Percentiles rank a stretch among this genome's conserved stretches.
These are phyloP conservation scores for Clunio marinus DNA, from an alignment of 2,888 invertebrate species.

Conservation along the genomic window DNA sequence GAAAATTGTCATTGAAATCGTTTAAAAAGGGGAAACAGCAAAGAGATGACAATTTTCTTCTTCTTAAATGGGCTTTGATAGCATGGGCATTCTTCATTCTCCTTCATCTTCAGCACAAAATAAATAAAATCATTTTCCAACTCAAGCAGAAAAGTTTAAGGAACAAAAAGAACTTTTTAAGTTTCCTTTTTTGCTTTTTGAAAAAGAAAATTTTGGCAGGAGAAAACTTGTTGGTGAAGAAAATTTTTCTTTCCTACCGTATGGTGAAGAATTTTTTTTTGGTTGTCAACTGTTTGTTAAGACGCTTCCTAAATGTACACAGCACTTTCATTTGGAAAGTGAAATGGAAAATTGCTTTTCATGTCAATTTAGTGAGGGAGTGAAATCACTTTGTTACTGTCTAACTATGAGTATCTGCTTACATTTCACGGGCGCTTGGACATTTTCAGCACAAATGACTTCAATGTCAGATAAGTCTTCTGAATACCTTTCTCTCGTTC, in stretches of 20 bases:
- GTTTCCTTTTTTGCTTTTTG: not conserved
- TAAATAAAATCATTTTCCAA: slow-evolving; percentile 37
- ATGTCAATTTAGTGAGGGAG: not conserved
- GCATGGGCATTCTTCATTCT: slow-evolving; percentile 21
- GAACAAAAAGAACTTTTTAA: not conserved
- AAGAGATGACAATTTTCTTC: slow-evolving; percentile 9
- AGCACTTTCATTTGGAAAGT: slow-evolving; percentile 8
- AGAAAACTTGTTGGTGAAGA: slow-evolving; percentile 24
- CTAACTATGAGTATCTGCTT: slow-evolving; percentile 2
- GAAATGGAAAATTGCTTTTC: slow-evolving; percentile 25
- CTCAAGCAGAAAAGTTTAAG: slow-evolving; percentile 25
- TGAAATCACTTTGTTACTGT: slow-evolving; percentile 25
- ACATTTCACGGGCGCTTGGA: not conserved
- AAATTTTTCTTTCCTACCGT: slow-evolving; percentile 14
- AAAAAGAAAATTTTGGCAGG: not conserved
- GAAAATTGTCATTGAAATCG: slow-evolving; percentile 28
- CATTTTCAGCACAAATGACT: not conserved
- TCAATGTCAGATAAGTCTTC: not conserved
- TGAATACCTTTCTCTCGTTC: not conserved
- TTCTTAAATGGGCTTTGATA: slow-evolving; percentile 1
- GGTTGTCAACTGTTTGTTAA: slow-evolving; percentile 35
- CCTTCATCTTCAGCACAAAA: slow-evolving; percentile 4
- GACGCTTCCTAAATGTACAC: not conserved
- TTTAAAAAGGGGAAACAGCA: slow-evolving; percentile 2
- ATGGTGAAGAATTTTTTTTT: not conserved